Conservation (phyloP, 2,797 vertebrate species). For the Sebastes jordani region DNA sequence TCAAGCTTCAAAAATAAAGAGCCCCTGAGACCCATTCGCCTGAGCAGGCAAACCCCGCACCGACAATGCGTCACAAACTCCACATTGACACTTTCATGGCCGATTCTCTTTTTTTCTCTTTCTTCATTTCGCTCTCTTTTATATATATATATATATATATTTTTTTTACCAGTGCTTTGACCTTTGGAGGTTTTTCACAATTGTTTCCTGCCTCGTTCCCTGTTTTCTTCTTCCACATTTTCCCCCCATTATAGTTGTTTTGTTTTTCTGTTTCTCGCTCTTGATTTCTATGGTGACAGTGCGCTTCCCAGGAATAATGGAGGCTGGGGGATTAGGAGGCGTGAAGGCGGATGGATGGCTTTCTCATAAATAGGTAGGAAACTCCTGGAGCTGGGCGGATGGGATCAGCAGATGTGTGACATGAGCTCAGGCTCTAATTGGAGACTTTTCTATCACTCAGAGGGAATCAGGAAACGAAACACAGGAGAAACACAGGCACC, state of each 20-base stretch:
- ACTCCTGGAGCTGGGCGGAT: conserved; percentile 79
- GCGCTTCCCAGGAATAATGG: conserved; percentile 82
- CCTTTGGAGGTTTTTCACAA: conserved; percentile 76
- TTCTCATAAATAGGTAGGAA: conserved; percentile 86
- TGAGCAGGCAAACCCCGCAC: conserved; percentile 72
- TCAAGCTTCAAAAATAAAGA: conserved; percentile 85
- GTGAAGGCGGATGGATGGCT: conserved; percentile 81
- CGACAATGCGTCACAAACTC: conserved; percentile 82
- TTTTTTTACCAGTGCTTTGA: conserved; percentile 62
- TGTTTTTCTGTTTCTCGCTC: conserved; percentile 82
- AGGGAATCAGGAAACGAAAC: conserved; percentile 34
- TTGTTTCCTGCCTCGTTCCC: conserved; percentile 70
- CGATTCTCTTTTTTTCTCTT: conserved; percentile 57
- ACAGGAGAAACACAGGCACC: conserved; percentile 33
- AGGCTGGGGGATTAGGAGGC: conserved; percentile 82
- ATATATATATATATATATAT: no score
- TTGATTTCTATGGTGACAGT: conserved; percentile 85
- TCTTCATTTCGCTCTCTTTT: conserved; percentile 44
- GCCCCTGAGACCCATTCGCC: conserved; percentile 81
- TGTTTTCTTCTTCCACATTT: conserved; percentile 48
- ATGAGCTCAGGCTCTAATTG: conserved; percentile 73
- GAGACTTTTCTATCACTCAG: conserved; percentile 67
- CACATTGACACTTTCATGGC: conserved; percentile 79
- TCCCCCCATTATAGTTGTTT: conserved; percentile 68
- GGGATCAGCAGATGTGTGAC: conserved; percentile 83